Evolutionary conservation across 2,113 vertebrate genomes (phyloP), one percentile per base, ranked within the genome.

Genomic region (Litocranius walleri): DNA sequence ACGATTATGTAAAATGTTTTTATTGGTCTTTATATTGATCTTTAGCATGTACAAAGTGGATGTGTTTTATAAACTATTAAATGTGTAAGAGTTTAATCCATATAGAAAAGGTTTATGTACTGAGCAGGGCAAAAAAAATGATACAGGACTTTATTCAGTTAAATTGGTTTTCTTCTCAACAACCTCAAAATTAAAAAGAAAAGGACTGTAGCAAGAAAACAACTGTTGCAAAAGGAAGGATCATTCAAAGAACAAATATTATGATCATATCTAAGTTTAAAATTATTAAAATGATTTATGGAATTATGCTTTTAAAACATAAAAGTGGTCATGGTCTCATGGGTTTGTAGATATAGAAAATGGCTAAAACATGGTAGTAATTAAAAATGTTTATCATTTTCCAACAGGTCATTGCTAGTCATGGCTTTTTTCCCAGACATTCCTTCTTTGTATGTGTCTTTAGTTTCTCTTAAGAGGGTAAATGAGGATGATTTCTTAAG

Each of bases 11-110:
- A 95, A 97, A 98, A 97, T 97, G 36, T 64, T 96, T 95, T 98
- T 96, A 96, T 71, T 91, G 64, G 36, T 85, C 43, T 97, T 98
- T 97, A 85, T 54, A 92, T 95, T 95, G 81, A 87, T 98, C 92
- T 98, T 98, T 97, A 43, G 29, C 45, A 74, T 94, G 45, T 36
- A 95, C 21, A 94, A 23, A 98, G 88, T 96, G 64, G 94, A 93
- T 87, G 36, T 83, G 62, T 87, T 93, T 97, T 97, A 98, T 97
- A 80, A 93, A 97, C 93, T 98, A 94, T 96, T 98, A 92, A 98
- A 96, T 9, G 33, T 90, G 50, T 97, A 88, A 97, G 90, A 98
- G 96, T 97, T 97, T 54, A 97, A 95, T 95, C 82, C 29, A 95
- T 61, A 62, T 94, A 94, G 92, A 59, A 98, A 97, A 90, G 90